These are phyloP conservation scores for Miichthys miiuy DNA, from an alignment of 2,797 vertebrate species.

Conservation along the genomic window DNA sequence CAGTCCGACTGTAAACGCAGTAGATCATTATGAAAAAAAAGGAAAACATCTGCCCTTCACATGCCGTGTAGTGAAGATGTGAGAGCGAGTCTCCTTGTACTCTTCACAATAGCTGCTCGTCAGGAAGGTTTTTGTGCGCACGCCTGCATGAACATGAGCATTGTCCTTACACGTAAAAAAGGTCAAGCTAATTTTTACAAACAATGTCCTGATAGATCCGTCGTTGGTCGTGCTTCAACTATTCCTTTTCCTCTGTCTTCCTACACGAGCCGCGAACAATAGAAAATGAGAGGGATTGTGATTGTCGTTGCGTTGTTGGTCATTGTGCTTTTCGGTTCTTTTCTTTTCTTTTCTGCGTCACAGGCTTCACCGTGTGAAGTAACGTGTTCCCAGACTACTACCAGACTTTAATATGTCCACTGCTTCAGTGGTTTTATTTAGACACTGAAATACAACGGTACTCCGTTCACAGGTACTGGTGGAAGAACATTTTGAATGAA, in stretches of 20 bases:
- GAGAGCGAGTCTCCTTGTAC: slow-evolving; percentile 31
- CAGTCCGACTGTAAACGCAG: slow-evolving; percentile 33
- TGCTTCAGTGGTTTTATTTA: slow-evolving; percentile 13
- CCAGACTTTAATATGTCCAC: slow-evolving; percentile 15
- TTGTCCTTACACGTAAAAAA: slow-evolving; percentile 45
- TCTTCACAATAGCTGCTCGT: slow-evolving; percentile 41
- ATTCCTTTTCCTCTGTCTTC: slow-evolving; percentile 13
- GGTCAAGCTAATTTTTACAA: slow-evolving; percentile 62
- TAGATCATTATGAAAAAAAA: slow-evolving; percentile 28
- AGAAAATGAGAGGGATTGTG: slow-evolving; percentile 41
- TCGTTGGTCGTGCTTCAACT: slow-evolving; percentile 53
- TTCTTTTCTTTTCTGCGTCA: slow-evolving; percentile 17
- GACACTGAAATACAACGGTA: neutral
- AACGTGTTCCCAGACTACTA: neutral
- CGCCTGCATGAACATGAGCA: slow-evolving; percentile 2
- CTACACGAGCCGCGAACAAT: slow-evolving; percentile 44
- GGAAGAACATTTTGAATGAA: neutral
- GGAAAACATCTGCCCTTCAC: slow-evolving; percentile 28
- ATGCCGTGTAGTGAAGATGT: slow-evolving; percentile 34
- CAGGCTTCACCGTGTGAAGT: slow-evolving; percentile 10
- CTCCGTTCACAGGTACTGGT: neutral
- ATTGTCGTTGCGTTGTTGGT: slow-evolving; percentile 27
- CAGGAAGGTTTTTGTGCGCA: slow-evolving; percentile 14
- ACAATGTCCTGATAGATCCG: slow-evolving; percentile 56
- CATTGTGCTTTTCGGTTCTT: slow-evolving; percentile 2